Percentiles rank a stretch among this genome's conserved stretches.
Conservation (phyloP, 2,888 invertebrate species). For the Meandrusa payeni region DNA sequence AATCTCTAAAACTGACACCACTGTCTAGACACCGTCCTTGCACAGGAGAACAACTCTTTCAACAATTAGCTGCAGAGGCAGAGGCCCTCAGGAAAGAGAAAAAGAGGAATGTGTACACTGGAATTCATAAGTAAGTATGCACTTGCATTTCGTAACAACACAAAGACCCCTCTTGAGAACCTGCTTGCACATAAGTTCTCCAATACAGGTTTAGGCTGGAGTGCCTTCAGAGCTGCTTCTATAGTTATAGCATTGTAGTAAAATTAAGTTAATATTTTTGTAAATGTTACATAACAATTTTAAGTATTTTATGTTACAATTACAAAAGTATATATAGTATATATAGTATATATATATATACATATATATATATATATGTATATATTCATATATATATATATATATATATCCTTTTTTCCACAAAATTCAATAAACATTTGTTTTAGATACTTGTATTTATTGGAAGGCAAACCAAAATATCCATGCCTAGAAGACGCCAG, state of each 20-base stretch:
- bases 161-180: too few relatives aligned
- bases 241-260: too few relatives aligned
- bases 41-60: constrained; percentile 85
- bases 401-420: too few relatives aligned
- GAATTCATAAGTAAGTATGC: constrained; percentile 85
- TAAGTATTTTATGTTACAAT: too few relatives aligned
- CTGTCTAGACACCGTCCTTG: constrained; percentile 81
- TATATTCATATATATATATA: background rate
- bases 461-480: constrained; percentile 87
- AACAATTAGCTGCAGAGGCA: constrained; percentile 86
- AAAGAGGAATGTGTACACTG: constrained; percentile 90
- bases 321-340: too few relatives aligned
- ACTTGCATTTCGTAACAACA: too few relatives aligned
- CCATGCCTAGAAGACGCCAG: constrained; percentile 85
- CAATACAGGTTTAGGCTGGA: too few relatives aligned
- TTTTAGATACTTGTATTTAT: constrained; percentile 84
- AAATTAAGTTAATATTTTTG: too few relatives aligned
- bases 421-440: too few relatives aligned
- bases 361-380: background rate
- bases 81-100: constrained; percentile 90
- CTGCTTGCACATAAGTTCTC: too few relatives aligned
- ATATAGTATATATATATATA: background rate
- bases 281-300: too few relatives aligned
- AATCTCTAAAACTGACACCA: constrained; percentile 84
- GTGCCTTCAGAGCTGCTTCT: too few relatives aligned